A percentile compares a stretch with the other conserved stretches of the same genome.
Conservation (phyloP, 2,797 vertebrate species). For the Clarias pachynema region DNA sequence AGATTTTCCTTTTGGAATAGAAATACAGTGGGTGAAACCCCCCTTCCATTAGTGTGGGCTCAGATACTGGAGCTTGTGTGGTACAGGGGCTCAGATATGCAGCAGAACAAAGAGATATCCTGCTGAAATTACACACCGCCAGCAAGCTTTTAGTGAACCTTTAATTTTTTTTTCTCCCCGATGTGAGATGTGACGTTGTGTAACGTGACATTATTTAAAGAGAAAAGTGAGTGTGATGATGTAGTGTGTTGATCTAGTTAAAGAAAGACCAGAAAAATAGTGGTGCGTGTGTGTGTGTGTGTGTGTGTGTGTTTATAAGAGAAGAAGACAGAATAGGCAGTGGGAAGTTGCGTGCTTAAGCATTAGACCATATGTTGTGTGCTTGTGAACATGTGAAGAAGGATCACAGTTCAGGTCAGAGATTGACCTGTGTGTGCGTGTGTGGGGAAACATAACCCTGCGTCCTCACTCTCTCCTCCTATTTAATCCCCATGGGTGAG, state of each 20-base stretch:
- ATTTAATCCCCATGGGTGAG: slow-evolving; percentile 56
- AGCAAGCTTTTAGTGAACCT: neutral
- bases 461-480: neutral
- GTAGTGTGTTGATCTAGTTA: neutral
- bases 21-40: neutral
- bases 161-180: neutral
- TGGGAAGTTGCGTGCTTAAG: slow-evolving; percentile 1
- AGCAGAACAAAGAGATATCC: neutral
- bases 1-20: neutral
- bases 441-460: slow-evolving; percentile 15
- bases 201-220: neutral
- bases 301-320: neutral
- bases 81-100: neutral
- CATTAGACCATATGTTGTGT: slow-evolving; percentile 34
- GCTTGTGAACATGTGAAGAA: slow-evolving; percentile 1
- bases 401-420: slow-evolving; percentile 31
- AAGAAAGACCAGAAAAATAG: neutral
- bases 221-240: neutral
- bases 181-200: neutral
- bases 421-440: slow-evolving; percentile 47
- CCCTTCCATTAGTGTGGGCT: neutral
- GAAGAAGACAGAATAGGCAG: neutral
- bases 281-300: neutral
- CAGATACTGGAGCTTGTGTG: neutral
- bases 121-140: neutral